phyloP scores from a whole-genome alignment of 2,113 vertebrate genomes.

The Colius striatus region DNA sequence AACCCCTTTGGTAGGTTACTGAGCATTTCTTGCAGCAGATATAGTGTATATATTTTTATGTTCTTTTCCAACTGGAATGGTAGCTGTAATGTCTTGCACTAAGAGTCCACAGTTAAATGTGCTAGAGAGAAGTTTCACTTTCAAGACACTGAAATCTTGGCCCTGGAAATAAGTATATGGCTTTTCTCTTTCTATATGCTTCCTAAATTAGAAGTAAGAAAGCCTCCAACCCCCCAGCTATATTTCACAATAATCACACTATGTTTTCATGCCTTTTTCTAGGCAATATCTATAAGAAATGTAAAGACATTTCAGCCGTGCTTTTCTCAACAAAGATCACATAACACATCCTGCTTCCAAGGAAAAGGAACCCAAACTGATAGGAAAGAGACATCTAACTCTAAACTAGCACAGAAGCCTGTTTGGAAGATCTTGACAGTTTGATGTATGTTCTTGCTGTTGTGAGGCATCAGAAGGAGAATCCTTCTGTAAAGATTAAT shows the following conservation, averaged over 20 bases:
- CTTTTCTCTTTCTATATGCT: neutral
- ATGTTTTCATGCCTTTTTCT: neutral
- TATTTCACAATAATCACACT: neutral
- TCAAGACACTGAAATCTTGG: neutral
- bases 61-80: neutral
- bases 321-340: neutral
- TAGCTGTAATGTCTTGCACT: neutral
- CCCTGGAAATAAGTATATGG: neutral
- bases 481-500: neutral
- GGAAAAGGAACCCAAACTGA: neutral
- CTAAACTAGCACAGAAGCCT: neutral
- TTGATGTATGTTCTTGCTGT: neutral
- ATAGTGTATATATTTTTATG: neutral
- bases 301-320: neutral
- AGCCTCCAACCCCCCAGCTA: neutral
- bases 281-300: neutral
- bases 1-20: neutral
- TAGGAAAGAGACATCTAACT: neutral
- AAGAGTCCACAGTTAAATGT: neutral
- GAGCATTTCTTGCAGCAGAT: neutral
- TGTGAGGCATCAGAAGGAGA: neutral
- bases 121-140: neutral
- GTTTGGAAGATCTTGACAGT: neutral
- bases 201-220: neutral
- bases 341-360: neutral